Evolutionary conservation across 2,113 vertebrate species (phyloP), one percentile per base, ranked within the genome.

Genomic region (Ictidomys tridecemlineatus): DNA sequence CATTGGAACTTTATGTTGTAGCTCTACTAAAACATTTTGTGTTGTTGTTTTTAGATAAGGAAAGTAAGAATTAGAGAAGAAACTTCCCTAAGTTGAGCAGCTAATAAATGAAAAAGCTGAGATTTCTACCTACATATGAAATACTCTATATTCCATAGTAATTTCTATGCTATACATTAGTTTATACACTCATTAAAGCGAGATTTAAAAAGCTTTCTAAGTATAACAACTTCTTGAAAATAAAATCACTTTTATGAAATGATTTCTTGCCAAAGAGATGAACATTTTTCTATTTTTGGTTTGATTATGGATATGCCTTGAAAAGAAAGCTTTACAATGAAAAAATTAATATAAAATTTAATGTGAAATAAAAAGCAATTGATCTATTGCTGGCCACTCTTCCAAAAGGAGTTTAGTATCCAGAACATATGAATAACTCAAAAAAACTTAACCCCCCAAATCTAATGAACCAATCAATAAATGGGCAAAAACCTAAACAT

Each of bases 251-350:
- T 73, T 93, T 61, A 70, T 42, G 13, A 85, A 79, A 61, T 78
- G 0, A 72, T 14, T 72, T 85, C 1, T 7, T 79, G 16, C 9
- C 22, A 39, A 37, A 90, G 24, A 80, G 32, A 12, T 8, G 18
- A 10, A 30, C 17, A 85, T 61, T 39, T 83, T 8, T 82, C 42
- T 61, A 73, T 67, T 70, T 61, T 79, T 28, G 93, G 51, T 80
- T 30, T 83, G 45, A 96, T 93, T 88, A 22, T 34, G 93, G 84
- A 37, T 24, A 92, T 88, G 51, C 48, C 95, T 94, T 95, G 79
- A 65, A 96, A 95, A 97, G 17, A 58, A 67, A 85, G 39, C 32
- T 97, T 86, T 82, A 0, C 63, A 96, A 85, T 95, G 2, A 96
- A 76, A 95, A 45, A 91, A 89, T 67, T 91, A 77, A 91, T 42